phyloP scores from a whole-genome alignment of 2,888 invertebrate genomes.

The Hylaea fasciaria region DNA sequence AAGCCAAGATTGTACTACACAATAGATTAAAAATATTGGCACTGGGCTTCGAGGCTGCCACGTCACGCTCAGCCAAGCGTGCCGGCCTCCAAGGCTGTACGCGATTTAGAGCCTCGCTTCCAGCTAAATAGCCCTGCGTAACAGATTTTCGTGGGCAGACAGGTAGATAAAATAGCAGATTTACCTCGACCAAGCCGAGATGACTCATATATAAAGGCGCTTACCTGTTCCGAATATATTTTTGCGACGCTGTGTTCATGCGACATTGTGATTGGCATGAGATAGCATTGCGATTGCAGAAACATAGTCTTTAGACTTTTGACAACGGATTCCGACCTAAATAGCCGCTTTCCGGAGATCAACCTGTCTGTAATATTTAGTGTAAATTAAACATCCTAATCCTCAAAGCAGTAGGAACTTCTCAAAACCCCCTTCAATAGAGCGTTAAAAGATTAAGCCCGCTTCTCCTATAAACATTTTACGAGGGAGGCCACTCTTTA shows the following conservation, averaged over 20 bases:
- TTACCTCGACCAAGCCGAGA: slow-evolving; percentile 32
- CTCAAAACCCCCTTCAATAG: slow-evolving; percentile 52
- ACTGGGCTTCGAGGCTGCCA: slow-evolving; percentile 61
- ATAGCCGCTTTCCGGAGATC: slow-evolving; percentile 1
- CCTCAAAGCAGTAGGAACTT: slow-evolving; percentile 35
- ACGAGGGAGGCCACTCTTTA: slow-evolving; percentile 55
- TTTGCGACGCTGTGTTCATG: slow-evolving; percentile 5
- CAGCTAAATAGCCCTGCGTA: slow-evolving; percentile 62
- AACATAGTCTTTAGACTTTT: not conserved
- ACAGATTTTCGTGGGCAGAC: slow-evolving; percentile 53
- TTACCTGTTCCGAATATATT: slow-evolving; percentile 20
- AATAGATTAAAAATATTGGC: slow-evolving; percentile 73
- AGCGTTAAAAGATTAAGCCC: slow-evolving; percentile 48
- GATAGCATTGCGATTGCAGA: not conserved
- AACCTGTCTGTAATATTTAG: slow-evolving; percentile 17
- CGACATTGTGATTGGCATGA: not conserved
- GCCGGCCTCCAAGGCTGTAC: slow-evolving; percentile 77
- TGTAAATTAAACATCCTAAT: slow-evolving; percentile 25
- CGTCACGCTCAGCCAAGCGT: slow-evolving; percentile 77
- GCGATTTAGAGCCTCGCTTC: slow-evolving; percentile 66
- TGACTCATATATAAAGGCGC: slow-evolving; percentile 35
- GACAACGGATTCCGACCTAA: not conserved
- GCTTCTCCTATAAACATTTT: slow-evolving; percentile 61
- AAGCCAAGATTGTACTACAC: slow-evolving; percentile 42
- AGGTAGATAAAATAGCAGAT: slow-evolving; percentile 17